These are phyloP conservation scores for Sylvilagus bachmani DNA, from an alignment of 2,113 vertebrate genomes.

Conservation along the genomic window DNA sequence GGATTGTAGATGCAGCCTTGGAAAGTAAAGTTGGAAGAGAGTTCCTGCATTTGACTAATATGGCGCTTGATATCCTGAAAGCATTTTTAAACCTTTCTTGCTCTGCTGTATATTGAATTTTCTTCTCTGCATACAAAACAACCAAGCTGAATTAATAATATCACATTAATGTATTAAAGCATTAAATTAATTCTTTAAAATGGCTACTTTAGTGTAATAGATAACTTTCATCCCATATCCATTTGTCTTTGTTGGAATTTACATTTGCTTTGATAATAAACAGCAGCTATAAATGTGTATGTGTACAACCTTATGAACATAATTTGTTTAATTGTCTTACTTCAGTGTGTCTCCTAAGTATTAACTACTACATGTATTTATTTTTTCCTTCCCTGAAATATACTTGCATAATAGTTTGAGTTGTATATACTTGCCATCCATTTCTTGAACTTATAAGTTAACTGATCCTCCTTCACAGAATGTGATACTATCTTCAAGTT, in stretches of 20 bases:
- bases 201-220: background rate
- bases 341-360: background rate
- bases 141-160: background rate
- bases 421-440: background rate
- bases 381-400: background rate
- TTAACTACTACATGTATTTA: background rate
- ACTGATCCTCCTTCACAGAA: background rate
- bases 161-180: background rate
- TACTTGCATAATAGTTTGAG: background rate
- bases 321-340: background rate
- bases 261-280: background rate
- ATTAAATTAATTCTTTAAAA: background rate
- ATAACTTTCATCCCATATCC: background rate
- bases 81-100: background rate
- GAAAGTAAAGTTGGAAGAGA: slow-evolving; percentile 86
- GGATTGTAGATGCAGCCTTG: slow-evolving; percentile 89
- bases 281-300: background rate
- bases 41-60: no score
- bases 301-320: background rate
- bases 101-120: background rate
- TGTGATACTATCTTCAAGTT: background rate
- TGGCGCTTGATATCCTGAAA: background rate
- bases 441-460: background rate
- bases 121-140: background rate
- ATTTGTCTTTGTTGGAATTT: background rate